phyloP scores from a whole-genome alignment of 2,113 vertebrate genomes.

The Lamprologus callipterus region DNA sequence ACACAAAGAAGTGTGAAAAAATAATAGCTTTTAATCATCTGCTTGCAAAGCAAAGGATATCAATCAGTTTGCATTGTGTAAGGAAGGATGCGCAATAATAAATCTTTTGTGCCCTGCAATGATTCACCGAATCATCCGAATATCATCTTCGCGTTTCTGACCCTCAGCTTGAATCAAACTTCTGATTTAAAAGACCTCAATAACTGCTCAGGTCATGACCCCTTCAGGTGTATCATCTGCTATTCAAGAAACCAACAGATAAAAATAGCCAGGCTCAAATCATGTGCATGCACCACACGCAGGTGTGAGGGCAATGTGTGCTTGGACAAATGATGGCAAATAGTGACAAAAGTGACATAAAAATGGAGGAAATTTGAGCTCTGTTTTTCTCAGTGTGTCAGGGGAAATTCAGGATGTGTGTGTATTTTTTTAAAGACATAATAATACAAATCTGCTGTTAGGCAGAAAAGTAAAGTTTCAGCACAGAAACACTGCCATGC shows the following conservation, averaged over 20 bases:
- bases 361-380: neutral
- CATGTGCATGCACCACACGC: neutral
- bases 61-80: constrained; percentile 2
- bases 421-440: neutral
- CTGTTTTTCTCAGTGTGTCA: neutral
- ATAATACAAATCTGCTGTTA: neutral
- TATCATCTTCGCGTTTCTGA: neutral
- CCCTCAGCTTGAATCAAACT: neutral
- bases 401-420: neutral
- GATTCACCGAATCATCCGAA: neutral
- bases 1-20: neutral
- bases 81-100: neutral
- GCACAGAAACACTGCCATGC: neutral
- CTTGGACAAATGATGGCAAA: constrained; percentile 2
- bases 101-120: neutral
- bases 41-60: neutral
- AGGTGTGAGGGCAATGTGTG: neutral
- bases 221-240: constrained; percentile 12
- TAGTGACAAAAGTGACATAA: neutral
- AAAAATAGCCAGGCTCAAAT: constrained; percentile 21
- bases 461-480: neutral
- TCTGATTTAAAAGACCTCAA: constrained; percentile 10
- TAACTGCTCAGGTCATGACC: neutral
- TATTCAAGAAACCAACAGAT: constrained; percentile 20
- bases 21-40: neutral